phyloP scores from a whole-genome alignment of 2,888 invertebrate species.

The Digitonthophagus gazella region DNA sequence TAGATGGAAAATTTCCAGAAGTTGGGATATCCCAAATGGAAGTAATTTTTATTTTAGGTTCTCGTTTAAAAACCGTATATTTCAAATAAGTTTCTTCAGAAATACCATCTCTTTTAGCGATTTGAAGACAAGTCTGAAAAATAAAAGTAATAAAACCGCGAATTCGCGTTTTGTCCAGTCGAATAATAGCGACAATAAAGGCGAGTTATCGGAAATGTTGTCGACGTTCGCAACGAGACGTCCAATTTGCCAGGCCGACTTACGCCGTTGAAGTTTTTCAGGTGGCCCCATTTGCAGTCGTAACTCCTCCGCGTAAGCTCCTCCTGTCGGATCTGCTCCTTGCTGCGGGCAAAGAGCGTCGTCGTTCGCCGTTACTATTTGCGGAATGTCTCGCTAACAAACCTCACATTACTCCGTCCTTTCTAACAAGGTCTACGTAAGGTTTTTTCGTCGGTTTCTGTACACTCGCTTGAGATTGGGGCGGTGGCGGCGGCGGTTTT shows the following conservation, averaged over 20 bases:
- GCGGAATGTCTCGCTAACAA: slow-evolving; percentile 13
- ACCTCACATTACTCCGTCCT: slow-evolving; percentile 14
- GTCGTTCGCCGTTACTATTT: slow-evolving; percentile 10
- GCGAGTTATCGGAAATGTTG: background rate
- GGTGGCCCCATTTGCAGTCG: slow-evolving; percentile 45
- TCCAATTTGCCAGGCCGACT: slow-evolving; percentile 20
- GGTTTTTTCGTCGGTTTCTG: slow-evolving; percentile 2
- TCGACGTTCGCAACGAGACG: slow-evolving; percentile 2
- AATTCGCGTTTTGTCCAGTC: too few species aligned
- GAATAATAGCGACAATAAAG: background rate
- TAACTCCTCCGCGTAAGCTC: slow-evolving; percentile 41
- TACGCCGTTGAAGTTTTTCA: slow-evolving; percentile 43
- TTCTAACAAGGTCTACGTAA: slow-evolving; percentile 9
- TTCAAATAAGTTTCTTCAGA: slow-evolving; percentile 3
- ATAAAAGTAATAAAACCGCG: background rate
- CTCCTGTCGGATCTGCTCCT: slow-evolving; percentile 43
- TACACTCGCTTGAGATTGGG: background rate
- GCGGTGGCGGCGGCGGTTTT: background rate
- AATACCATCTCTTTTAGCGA: slow-evolving; percentile 4
- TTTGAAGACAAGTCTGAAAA: slow-evolving; percentile 6
- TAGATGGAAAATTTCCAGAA: slow-evolving; percentile 27
- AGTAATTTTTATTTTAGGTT: slow-evolving; percentile 21
- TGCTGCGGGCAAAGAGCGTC: slow-evolving; percentile 37
- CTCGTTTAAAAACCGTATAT: background rate
- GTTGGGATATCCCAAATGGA: slow-evolving; percentile 25